Percentiles rank a stretch among this genome's conserved stretches.
These are phyloP conservation scores for Nasonovia ribisnigri DNA, from an alignment of 2,888 invertebrate species.

Conservation along the genomic window DNA sequence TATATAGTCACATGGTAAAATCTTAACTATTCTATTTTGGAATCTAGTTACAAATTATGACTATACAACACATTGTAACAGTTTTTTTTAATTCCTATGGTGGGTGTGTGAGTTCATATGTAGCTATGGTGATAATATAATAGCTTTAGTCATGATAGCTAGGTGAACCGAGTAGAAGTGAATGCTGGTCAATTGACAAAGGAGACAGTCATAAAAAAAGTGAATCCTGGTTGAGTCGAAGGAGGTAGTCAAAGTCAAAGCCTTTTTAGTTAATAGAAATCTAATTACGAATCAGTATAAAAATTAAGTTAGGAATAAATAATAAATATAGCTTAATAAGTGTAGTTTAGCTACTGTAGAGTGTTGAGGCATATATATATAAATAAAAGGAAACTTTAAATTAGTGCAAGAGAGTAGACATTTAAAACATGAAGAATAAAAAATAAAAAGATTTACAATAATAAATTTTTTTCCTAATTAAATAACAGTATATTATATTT, in stretches of 20 bases:
- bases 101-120: neutral
- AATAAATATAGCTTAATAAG: neutral
- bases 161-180: neutral
- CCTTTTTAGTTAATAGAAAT: neutral
- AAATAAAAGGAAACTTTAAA: neutral
- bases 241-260: neutral
- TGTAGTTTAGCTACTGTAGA: neutral
- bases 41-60: neutral
- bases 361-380: neutral
- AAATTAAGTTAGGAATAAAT: neutral
- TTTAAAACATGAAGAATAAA: neutral
- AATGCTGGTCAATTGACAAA: neutral
- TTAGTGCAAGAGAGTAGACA: neutral
- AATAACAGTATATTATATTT: constrained; percentile 36
- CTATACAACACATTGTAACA: neutral
- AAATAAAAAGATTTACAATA: neutral
- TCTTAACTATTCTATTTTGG: neutral
- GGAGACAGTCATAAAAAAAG: neutral
- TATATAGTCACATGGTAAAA: neutral
- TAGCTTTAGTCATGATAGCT: neutral
- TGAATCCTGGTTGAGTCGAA: neutral
- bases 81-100: neutral
- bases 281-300: no score
- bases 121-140: neutral
- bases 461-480: neutral